Base-by-base conservation (phyloP, 2,113 vertebrate genomes). In the Pseudorhombus dupliciocellatus region DNA sequence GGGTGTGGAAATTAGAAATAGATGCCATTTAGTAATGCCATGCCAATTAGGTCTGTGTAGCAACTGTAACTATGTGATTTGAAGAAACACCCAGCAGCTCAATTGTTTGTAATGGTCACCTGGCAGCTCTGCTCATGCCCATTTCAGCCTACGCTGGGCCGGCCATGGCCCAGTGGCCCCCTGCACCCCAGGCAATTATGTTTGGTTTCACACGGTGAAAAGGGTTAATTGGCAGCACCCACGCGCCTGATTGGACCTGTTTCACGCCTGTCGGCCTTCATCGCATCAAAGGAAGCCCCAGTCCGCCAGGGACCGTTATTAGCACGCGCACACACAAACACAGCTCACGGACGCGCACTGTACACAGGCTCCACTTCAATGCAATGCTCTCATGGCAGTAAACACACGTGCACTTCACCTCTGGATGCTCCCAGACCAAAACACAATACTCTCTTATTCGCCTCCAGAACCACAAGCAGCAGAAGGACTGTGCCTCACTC, bases 191-290 rank as follows among this genome's bases (percentile, higher is more conserved):
- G 87, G 91, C 92, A 92, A 91, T 90, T 93, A 90, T 91, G 92
- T 92, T 88, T 89, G 89, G 86, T 93, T 88, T 91, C 91, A 89
- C 88, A 85, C 90, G 68, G 90, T 91, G 91, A 93, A 91, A 92
- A 88, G 90, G 91, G 92, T 93, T 93, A 94, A 93, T 93, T 94
- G 92, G 88, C 87, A 86, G 85, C 60, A 51, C 90, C 89, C 91
- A 91, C 90, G 90, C 85, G 90, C 89, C 91, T 93, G 90, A 93
- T 93, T 93, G 91, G 91, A 88, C 89, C 90, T 88, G 89, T 92
- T 94, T 93, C 93, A 94, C 88, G 92, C 90, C 90, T 93, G 92
- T 93, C 93, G 81, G 85, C 88, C 86, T 89, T 85, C 91, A 93
- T 94, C 21, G 83, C 88, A 88, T 93, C 93, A 93, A 91, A 90